These are phyloP conservation scores for Ochropleura plecta DNA, from an alignment of 2,888 invertebrate genomes.

Conservation along the genomic window DNA sequence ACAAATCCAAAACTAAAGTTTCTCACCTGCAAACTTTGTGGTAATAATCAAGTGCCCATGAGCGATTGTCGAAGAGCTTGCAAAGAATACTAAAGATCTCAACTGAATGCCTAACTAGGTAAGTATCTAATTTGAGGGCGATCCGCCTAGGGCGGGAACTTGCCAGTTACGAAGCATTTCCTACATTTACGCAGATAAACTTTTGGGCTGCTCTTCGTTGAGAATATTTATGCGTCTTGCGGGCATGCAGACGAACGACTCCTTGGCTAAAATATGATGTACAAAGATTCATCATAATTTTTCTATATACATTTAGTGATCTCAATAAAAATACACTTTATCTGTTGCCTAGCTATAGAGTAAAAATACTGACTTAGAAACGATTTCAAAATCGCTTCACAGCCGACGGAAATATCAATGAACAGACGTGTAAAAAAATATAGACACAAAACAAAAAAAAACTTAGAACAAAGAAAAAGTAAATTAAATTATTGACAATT, in stretches of 20 bases:
- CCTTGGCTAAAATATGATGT: background rate
- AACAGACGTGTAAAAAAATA: too few relatives aligned
- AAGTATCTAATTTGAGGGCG: slow-evolving; percentile 67
- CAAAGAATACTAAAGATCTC: slow-evolving; percentile 69
- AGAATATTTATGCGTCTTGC: slow-evolving; percentile 71
- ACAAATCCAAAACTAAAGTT: background rate
- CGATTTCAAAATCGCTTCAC: too few relatives aligned
- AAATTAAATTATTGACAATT: background rate
- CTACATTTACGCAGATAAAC: slow-evolving; percentile 72
- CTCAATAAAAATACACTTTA: too few relatives aligned
- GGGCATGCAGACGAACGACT: slow-evolving; percentile 34
- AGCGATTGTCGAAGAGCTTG: slow-evolving; percentile 40
- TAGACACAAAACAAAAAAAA: too few relatives aligned
- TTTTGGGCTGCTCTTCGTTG: slow-evolving; percentile 64
- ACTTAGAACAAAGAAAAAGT: too few relatives aligned
- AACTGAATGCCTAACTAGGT: slow-evolving; percentile 66
- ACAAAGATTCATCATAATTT: background rate
- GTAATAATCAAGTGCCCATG: slow-evolving; percentile 39
- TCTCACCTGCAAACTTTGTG: slow-evolving; percentile 30
- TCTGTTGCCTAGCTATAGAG: too few relatives aligned
- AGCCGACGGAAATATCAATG: too few relatives aligned
- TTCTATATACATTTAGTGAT: too few relatives aligned
- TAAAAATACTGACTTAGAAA: too few relatives aligned
- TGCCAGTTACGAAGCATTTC: slow-evolving; percentile 67
- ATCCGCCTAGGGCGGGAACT: slow-evolving; percentile 68